These are phyloP conservation scores for Quadriops clusia DNA, from an alignment of 2,888 invertebrate genomes.

Conservation along the genomic window DNA sequence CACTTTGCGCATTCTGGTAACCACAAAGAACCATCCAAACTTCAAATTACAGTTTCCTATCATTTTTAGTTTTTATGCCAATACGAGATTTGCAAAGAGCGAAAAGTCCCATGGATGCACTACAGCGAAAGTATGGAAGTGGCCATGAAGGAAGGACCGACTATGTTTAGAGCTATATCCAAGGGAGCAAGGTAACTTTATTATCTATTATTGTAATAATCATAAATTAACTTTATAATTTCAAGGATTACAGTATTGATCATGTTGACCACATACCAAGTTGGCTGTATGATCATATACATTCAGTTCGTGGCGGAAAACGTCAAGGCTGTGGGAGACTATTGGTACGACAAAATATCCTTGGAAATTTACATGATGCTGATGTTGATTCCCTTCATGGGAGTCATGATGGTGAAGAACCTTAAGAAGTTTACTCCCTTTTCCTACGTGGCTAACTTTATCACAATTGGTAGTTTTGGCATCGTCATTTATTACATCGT, in stretches of 20 bases:
- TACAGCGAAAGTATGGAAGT: conserved; percentile 77
- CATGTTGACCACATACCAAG: conserved; percentile 76
- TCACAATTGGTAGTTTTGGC: conserved; percentile 72
- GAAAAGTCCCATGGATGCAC: conserved; percentile 61
- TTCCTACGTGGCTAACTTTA: conserved; percentile 76
- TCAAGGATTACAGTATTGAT: conserved; percentile 18
- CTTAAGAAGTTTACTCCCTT: conserved; percentile 81
- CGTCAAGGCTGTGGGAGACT: conserved; percentile 29
- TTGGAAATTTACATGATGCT: conserved; percentile 27
- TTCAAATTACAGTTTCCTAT: conserved; percentile 4
- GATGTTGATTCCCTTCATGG: conserved; percentile 49
- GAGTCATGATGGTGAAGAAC: conserved; percentile 74
- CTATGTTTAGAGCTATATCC: too few species aligned
- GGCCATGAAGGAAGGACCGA: conserved; percentile 64
- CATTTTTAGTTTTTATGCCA: conserved; percentile 40
- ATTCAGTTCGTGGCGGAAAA: conserved; percentile 41
- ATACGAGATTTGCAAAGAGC: conserved; percentile 50
- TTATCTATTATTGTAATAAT: too few species aligned
- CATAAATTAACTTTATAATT: too few species aligned
- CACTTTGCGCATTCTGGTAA: conserved; percentile 76
- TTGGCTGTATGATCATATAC: conserved; percentile 95
- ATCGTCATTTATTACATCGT: conserved; percentile 81
- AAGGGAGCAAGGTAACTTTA: too few species aligned
- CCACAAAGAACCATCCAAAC: too few species aligned
- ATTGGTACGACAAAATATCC: conserved; percentile 20